phyloP scores from a whole-genome alignment of 1,140 invertebrate genomes.

The Drosophila grimshawi region DNA sequence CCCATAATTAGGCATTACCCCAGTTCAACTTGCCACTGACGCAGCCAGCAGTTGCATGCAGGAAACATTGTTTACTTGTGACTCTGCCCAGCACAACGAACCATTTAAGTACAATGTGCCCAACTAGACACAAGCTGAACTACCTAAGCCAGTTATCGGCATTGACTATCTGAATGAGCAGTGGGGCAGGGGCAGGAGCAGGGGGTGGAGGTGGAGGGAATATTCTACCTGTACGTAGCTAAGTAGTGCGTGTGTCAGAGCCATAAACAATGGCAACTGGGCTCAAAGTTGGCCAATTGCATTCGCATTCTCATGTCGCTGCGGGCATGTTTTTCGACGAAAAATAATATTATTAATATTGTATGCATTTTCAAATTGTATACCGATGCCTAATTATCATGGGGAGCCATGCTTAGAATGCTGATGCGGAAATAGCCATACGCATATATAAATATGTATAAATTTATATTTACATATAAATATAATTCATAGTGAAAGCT shows the following conservation, averaged over 20 bases:
- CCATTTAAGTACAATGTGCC: conserved; percentile 11
- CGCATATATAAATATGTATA: too few relatives aligned
- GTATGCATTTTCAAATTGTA: conserved; percentile 77
- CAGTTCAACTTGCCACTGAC: background rate
- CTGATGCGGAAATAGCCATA: conserved; percentile 33
- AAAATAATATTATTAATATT: conserved; percentile 80
- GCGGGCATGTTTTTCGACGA: conserved; percentile 40
- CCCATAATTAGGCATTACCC: conserved; percentile 65
- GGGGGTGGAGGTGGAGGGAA: background rate
- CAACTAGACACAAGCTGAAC: conserved; percentile 48
- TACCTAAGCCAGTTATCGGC: conserved; percentile 45
- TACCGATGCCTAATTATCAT: conserved; percentile 56
- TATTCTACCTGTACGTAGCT: background rate
- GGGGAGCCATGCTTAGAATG: conserved; percentile 48
- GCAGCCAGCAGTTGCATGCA: conserved; percentile 14
- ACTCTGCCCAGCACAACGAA: conserved; percentile 17
- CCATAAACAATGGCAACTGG: conserved; percentile 62
- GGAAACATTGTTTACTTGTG: conserved; percentile 47
- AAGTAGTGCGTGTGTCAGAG: conserved; percentile 65
- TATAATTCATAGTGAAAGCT: conserved; percentile 25
- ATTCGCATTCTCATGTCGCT: conserved; percentile 48
- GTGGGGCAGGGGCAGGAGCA: background rate
- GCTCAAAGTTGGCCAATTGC: conserved; percentile 26
- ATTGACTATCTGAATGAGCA: conserved; percentile 47
- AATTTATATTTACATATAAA: background rate